phyloP scores from a whole-genome alignment of 2,797 vertebrate genomes.

The Melanogrammus aeglefinus region DNA sequence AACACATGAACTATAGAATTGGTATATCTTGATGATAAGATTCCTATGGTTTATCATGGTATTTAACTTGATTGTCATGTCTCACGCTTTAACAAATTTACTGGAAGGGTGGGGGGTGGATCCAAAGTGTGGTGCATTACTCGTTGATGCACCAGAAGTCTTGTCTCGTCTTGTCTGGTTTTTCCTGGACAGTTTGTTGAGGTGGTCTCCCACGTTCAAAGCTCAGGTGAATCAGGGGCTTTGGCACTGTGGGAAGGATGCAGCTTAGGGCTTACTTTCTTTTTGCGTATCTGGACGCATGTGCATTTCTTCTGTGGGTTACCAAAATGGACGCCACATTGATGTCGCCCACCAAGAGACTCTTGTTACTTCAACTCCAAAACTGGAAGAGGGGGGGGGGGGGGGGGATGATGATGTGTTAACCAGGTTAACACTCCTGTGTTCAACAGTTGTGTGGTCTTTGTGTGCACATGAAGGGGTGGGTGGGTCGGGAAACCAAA shows the following conservation, averaged over 20 bases:
- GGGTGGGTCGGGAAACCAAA: slow-evolving; percentile 8
- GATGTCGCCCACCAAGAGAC: background rate
- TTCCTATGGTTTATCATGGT: background rate
- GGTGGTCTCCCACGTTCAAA: slow-evolving; percentile 21
- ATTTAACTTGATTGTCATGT: background rate
- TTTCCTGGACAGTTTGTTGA: slow-evolving; percentile 18
- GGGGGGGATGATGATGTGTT: background rate
- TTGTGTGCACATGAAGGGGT: background rate
- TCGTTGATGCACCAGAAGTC: slow-evolving; percentile 10
- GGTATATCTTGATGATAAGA: slow-evolving; percentile 16
- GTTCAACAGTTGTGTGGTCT: slow-evolving; percentile 21
- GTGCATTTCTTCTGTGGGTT: background rate
- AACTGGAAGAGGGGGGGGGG: background rate
- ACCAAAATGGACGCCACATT: background rate
- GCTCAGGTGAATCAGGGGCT: slow-evolving; percentile 29
- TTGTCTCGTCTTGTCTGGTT: slow-evolving; percentile 14
- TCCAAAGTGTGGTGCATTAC: background rate
- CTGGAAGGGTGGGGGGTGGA: background rate
- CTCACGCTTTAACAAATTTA: background rate
- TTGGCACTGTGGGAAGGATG: slow-evolving; percentile 39
- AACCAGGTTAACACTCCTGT: slow-evolving; percentile 5
- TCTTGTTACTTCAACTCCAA: background rate
- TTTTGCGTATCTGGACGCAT: background rate
- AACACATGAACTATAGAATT: slow-evolving; percentile 30
- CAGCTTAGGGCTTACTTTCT: slow-evolving; percentile 29